These are phyloP conservation scores for Microplitis deprimator DNA, from an alignment of 2,888 invertebrate species.

Conservation along the genomic window DNA sequence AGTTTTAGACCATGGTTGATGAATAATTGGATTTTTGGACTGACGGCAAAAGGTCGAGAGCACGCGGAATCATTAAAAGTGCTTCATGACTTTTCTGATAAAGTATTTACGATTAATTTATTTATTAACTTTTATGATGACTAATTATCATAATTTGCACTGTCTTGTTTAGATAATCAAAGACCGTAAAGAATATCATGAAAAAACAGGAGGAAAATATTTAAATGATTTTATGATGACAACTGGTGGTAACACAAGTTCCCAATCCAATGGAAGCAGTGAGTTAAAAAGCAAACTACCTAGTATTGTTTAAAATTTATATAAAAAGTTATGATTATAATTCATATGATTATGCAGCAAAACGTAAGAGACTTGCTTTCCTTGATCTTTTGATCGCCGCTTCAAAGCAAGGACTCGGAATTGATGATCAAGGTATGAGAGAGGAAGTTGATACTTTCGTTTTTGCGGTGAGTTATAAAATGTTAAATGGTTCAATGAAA, in stretches of 20 bases:
- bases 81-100: constrained; percentile 74
- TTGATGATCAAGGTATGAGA: constrained; percentile 61
- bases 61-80: constrained; percentile 72
- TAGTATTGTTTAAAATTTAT: too few relatives aligned
- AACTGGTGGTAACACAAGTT: neutral
- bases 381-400: constrained; percentile 62
- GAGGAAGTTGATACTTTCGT: constrained; percentile 67
- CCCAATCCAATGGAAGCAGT: too few relatives aligned
- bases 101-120: constrained; percentile 60
- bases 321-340: neutral
- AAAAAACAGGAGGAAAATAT: constrained; percentile 47
- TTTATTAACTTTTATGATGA: neutral
- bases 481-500: neutral
- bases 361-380: constrained; percentile 59
- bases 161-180: constrained; percentile 53
- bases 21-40: constrained; percentile 74
- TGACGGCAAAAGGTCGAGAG: constrained; percentile 72
- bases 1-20: constrained; percentile 75
- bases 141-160: neutral
- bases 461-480: constrained; percentile 47
- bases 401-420: constrained; percentile 48
- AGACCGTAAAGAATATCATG: constrained; percentile 58
- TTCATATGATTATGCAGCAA: constrained; percentile 30
- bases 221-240: constrained; percentile 33
- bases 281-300: too few relatives aligned